A percentile compares a stretch with the other conserved stretches of the same genome.
These are phyloP conservation scores for Cerceris rybyensis DNA, from an alignment of 2,888 invertebrate species.

Conservation along the genomic window DNA sequence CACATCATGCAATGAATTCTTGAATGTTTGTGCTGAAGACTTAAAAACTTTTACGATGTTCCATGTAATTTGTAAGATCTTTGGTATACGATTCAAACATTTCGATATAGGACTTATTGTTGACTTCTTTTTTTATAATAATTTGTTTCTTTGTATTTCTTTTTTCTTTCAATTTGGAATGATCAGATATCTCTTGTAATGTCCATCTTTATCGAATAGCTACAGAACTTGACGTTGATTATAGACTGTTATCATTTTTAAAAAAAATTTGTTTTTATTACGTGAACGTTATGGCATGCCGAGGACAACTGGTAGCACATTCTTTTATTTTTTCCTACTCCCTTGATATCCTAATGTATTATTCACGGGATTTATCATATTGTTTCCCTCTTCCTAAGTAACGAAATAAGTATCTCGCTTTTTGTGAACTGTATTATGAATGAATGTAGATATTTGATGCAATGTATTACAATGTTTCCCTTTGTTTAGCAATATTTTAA, in stretches of 20 bases:
- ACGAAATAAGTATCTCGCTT: conserved; percentile 52
- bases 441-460: conserved; percentile 56
- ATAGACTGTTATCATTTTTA: neutral
- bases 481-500: conserved; percentile 33
- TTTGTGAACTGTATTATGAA: conserved; percentile 48
- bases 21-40: neutral
- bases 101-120: conserved; percentile 21
- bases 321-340: conserved; percentile 35
- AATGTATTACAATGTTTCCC: conserved; percentile 41
- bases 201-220: conserved; percentile 39
- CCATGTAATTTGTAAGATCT: conserved; percentile 42
- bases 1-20: conserved; percentile 2
- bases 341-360: conserved; percentile 32
- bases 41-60: neutral
- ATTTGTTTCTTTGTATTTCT: conserved; percentile 16
- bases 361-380: conserved; percentile 24
- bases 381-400: conserved; percentile 28
- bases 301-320: conserved; percentile 59
- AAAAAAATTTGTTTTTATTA: conserved; percentile 11
- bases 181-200: conserved; percentile 47
- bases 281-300: conserved; percentile 59
- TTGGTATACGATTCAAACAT: conserved; percentile 18
- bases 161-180: conserved; percentile 56
- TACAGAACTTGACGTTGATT: conserved; percentile 17
- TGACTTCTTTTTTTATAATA: conserved; percentile 21